Evolutionary conservation across 2,888 invertebrate species (phyloP), one percentile per base, ranked within the genome.

Genomic region (Axea sp.): DNA sequence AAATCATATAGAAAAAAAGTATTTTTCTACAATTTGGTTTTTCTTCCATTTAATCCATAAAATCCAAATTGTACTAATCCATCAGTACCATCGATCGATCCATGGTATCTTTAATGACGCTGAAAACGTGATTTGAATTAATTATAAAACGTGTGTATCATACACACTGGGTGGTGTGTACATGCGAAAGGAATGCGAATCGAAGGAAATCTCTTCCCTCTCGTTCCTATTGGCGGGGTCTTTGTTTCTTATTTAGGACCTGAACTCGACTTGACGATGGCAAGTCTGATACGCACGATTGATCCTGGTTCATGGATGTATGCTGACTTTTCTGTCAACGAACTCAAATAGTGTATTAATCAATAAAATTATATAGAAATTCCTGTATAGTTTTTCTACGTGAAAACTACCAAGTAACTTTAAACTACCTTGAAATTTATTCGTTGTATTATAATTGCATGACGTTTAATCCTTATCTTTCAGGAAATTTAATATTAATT

Each of bases 221-320:
- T 53, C 33, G 19, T 35, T 60, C 51, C 62, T 26, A 33, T 62
- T 57, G 55, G 65, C 73, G 26, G 6, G 60, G 53, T 73, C 77
- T 73, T 69, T 47, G 64, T 47, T 51, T 49, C 65, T 37, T 43
- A 43, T 30, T 24, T 59, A 33, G 57, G 51, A 77, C 65, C 75
- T 76, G 68, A 77, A 77, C 77, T 79, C 77, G 78, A 81, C 82
- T 81, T 81, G 83, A 83, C 83, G 81, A 83, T 82, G 80, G 77
- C 76, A 74, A 77, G 78, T 79, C 82, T 79, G 82, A 83, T 82
- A 81, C 80, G 79, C 82, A 77, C 83, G 81, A 83, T 84, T 83
- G 84, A 84, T 84, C 65, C 78, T 69, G 53, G 64, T 77, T 49
- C 73, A 68, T 41, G 65, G 45, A 78, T 67, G 75, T 73, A 77